phyloP scores from a whole-genome alignment of 64 coral and sea anemone species.

The Porites lutea region DNA sequence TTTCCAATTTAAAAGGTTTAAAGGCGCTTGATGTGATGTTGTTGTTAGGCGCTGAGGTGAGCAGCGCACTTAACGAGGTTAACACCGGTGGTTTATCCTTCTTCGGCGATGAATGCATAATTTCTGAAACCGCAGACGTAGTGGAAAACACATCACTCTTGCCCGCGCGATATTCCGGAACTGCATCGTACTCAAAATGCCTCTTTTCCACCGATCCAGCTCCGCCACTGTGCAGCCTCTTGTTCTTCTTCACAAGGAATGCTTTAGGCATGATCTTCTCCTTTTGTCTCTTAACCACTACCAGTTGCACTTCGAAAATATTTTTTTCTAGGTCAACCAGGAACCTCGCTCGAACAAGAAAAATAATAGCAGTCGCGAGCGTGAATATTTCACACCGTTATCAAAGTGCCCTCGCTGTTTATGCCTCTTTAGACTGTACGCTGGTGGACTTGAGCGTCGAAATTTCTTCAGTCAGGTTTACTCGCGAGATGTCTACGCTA shows the following conservation, averaged over 20 bases:
- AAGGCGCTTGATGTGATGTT: constrained; percentile 69
- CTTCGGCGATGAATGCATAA: constrained; percentile 89
- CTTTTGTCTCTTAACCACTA: constrained; percentile 37
- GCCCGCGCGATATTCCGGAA: constrained; percentile 17
- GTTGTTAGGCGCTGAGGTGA: constrained; percentile 60
- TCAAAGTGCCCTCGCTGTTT: neutral
- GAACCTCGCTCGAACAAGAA: constrained; percentile 27
- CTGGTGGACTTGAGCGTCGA: neutral
- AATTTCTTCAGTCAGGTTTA: constrained; percentile 34
- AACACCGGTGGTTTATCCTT: constrained; percentile 81
- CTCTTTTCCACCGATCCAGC: constrained; percentile 55
- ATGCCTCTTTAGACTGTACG: neutral
- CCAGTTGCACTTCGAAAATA: constrained; percentile 68
- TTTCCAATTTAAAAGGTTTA: constrained; percentile 90
- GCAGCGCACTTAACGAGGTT: constrained; percentile 92
- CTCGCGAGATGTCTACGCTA: constrained; percentile 87
- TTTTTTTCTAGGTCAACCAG: constrained; percentile 42
- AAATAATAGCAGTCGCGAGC: constrained; percentile 39
- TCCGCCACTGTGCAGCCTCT: constrained; percentile 57
- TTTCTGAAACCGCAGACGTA: constrained; percentile 87
- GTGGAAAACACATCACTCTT: constrained; percentile 74
- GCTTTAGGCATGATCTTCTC: constrained; percentile 95
- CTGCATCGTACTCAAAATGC: constrained; percentile 70
- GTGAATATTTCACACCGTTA: constrained; percentile 52
- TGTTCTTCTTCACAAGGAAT: constrained; percentile 98